These are phyloP conservation scores for Odontocolon sp. DNA, from an alignment of 2,888 invertebrate species.

Conservation along the genomic window DNA sequence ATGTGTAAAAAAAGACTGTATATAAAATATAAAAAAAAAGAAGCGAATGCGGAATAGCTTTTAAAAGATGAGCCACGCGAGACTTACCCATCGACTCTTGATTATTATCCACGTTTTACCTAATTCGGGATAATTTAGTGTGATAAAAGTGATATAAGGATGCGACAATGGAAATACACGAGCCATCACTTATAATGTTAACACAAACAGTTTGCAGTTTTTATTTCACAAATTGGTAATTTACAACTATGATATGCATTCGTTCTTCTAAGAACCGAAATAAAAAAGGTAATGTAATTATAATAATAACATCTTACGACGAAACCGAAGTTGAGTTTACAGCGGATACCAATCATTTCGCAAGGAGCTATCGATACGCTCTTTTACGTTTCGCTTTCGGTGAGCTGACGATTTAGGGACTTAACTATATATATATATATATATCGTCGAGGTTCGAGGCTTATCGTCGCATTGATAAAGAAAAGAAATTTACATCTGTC, in stretches of 20 bases:
- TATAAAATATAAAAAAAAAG: no score
- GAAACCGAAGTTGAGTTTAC: constrained; percentile 59
- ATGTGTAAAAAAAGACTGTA: no score
- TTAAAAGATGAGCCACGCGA: constrained; percentile 20
- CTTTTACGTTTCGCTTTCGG: constrained; percentile 32
- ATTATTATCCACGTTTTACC: constrained; percentile 6
- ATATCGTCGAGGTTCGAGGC: background rate
- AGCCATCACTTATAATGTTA: constrained; percentile 67
- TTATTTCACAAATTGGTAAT: constrained; percentile 92
- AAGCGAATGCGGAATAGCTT: background rate
- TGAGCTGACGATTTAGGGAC: constrained; percentile 46
- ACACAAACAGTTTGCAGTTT: constrained; percentile 84
- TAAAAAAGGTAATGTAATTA: constrained; percentile 53
- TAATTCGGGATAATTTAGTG: background rate
- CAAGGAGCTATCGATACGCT: constrained; percentile 42
- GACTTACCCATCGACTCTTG: constrained; percentile 43
- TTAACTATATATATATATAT: constrained; percentile 1
- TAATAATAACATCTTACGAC: constrained; percentile 59
- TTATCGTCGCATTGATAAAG: background rate
- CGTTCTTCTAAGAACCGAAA: constrained; percentile 86
- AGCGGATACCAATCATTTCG: constrained; percentile 48
- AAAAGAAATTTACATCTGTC: background rate
- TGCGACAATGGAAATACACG: constrained; percentile 3
- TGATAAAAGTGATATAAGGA: no score
- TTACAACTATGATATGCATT: constrained; percentile 97